Percentiles rank a stretch among this genome's conserved stretches.
Conservation (phyloP, 64 coral and sea anemone genomes). For the Astreopora myriophthalma region DNA sequence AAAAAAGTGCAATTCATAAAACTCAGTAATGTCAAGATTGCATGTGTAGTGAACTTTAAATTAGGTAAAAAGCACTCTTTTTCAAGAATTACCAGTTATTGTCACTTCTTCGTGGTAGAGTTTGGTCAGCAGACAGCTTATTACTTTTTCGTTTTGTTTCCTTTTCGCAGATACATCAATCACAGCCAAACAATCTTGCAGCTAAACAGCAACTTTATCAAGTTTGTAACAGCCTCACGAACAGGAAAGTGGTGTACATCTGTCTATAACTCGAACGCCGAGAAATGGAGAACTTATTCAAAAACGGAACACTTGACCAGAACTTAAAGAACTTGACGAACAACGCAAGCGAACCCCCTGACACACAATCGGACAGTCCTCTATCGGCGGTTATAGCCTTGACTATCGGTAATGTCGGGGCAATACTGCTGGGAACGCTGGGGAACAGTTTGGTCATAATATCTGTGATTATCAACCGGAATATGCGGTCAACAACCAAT, state of each 20-base stretch:
- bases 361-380: not conserved
- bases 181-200: not conserved
- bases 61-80: not conserved
- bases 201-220: not conserved
- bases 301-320: not conserved
- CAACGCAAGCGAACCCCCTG: not conserved
- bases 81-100: not conserved
- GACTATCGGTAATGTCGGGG: constrained; percentile 45
- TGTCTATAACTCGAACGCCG: not conserved
- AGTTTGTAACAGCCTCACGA: not conserved
- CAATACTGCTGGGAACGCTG: constrained; percentile 64
- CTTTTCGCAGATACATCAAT: not conserved
- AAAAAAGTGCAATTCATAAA: not conserved
- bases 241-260: not conserved
- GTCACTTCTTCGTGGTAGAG: not conserved
- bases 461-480: constrained; percentile 78
- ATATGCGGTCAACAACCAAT: constrained; percentile 78
- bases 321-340: not conserved
- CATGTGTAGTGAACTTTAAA: not conserved
- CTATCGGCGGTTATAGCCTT: constrained; percentile 31
- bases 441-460: constrained; percentile 78
- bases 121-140: not conserved
- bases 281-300: not conserved
- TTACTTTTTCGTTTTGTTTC: not conserved
- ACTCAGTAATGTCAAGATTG: not conserved